A percentile compares a stretch with the other conserved stretches of the same genome.
Conservation (phyloP, 2,113 vertebrate species). For the Nansenia antarctica region DNA sequence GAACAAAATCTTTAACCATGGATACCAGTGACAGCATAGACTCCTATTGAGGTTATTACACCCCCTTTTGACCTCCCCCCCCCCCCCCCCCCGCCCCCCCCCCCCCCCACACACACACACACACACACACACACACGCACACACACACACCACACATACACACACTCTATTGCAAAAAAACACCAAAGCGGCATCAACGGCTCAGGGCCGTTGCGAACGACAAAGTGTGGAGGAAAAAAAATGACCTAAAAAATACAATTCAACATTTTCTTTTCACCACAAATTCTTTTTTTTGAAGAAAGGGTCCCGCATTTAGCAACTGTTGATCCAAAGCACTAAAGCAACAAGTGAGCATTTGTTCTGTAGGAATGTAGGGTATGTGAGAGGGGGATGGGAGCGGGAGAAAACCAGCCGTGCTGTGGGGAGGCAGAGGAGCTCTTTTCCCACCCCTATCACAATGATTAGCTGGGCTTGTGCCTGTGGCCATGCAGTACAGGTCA, state of each 20-base stretch:
- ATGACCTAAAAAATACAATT: slow-evolving; percentile 14
- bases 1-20: not conserved
- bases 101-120: not conserved
- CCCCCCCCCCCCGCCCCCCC: not conserved
- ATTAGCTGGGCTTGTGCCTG: slow-evolving; percentile 39
- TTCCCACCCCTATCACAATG: slow-evolving; percentile 57
- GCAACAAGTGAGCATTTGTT: slow-evolving; percentile 83
- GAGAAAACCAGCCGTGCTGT: slow-evolving; percentile 61
- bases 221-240: not conserved
- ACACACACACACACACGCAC: not conserved
- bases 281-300: slow-evolving; percentile 14
- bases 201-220: not conserved
- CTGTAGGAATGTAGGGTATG: slow-evolving; percentile 76
- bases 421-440: slow-evolving; percentile 59
- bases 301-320: slow-evolving; percentile 54
- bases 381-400: slow-evolving; percentile 60
- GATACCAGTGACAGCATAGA: not conserved
- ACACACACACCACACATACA: not conserved
- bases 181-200: not conserved
- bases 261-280: not conserved
- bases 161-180: not conserved
- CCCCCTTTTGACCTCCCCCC: not conserved
- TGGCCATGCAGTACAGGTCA: slow-evolving; percentile 34
- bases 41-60: slow-evolving; percentile 1
- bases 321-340: slow-evolving; percentile 76